Base-by-base conservation (phyloP, 2,888 invertebrate genomes). In the Trissoscelio sp. region DNA sequence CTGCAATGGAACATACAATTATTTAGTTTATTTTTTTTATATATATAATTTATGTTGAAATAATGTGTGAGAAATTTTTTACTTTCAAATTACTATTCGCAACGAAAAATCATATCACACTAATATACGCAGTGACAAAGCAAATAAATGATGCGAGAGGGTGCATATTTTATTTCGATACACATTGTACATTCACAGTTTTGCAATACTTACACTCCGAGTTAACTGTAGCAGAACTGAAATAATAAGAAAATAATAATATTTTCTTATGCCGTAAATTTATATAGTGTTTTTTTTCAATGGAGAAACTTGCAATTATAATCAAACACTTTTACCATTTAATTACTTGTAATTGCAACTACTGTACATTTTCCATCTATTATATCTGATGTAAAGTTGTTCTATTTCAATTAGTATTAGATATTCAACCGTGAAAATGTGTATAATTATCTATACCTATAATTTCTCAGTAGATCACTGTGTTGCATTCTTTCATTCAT, bases 101-200 rank as follows among this genome's bases (percentile, higher is more conserved):
- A 44, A 37, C 16, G 69, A 70, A 70, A 78, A 78, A 62, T 57
- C 57, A 14, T 70, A 70, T 70, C 62, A 57, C 37, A 44, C 51
- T 67, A 51, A 31, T 28, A 42, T 28, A 44, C 16, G 57, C 62
- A 37, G 62, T 78, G 77, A 78, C 77, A 78, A 70, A 70, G 77
- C 77, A 70, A 70, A 78, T 78, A 78, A 78, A 78, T 78, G 69
- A 70, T 70, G 69, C 62, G 24, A 62, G 62, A 78, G 77, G 77
- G 77, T 78, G 77, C 77, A 78, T 78, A 78, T 70, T 78, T 70
- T 62, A 70, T 55, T 39, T 34, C 57, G 77, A 44, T 70, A 69
- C 62, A 62, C 22, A 55, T 55, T 77, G 60, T 67, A 55, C 28
- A 31, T 62, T 69, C 51, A 53, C 55, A 11, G n/a, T 53, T 62